Evolutionary conservation across 1,140 invertebrate genomes (phyloP), one percentile per base, ranked within the genome.

Genomic region (Bombus haemorrhoidalis): DNA sequence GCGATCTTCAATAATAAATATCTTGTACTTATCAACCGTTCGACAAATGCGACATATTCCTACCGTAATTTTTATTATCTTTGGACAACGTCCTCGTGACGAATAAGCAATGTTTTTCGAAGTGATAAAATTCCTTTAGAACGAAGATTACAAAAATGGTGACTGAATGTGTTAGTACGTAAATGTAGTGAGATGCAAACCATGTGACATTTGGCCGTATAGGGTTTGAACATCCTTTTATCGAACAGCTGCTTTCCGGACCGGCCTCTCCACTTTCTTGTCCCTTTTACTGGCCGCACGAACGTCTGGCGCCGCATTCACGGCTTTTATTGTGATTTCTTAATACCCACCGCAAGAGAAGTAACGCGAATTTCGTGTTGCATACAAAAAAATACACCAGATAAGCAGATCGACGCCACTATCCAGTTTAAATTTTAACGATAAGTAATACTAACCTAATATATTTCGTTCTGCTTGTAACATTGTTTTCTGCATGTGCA

Each of bases 221-320:
- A 68, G 25, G 22, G n/a, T 68, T 37, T 47, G 59, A 75, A 66
- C 32, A 15, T 78, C 25, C 32, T 79, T 84, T 79, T 72, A 79
- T 71, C 34, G 76, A 84, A 84, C 83, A 81, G 83, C 83, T 81
- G 78, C 83, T 64, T 68, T 39, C 28, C 57, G 69, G 43, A 53
- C 41, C 22, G 43, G 83, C 43, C 68, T 85, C 68, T 57, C 78
- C 32, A 47, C 66, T 62, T 68, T 47, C 41, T 34, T 66, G 76
- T 72, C 25, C 69, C 22, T 74, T 81, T 81, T 81, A 57, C 78
- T 66, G 69, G 53, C 78, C 78, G 25, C 83, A 47, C 34, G 68
- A 53, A 72, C 68, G 39, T 34, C 57, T 47, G 68, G 37, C 39
- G 25, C n/a, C 59, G 43, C 22, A 75, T 34, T 75, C 43, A 34